Evolutionary conservation across 2,797 vertebrate species (phyloP).

Genomic region (Calcarius lapponicus): DNA sequence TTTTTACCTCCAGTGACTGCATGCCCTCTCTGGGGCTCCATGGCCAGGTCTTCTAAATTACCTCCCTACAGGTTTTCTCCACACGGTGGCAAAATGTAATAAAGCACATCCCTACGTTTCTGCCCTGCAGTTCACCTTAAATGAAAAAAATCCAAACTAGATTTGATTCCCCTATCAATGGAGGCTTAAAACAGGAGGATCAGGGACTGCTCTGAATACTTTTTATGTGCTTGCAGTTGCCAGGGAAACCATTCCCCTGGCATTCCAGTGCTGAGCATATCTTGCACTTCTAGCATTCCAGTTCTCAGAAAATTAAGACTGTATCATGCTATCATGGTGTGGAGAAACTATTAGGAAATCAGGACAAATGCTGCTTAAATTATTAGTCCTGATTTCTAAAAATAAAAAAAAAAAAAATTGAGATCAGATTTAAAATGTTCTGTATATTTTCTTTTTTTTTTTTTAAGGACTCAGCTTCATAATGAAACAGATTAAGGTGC

Average conservation of each 20-base stretch:
- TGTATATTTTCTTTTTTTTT: not conserved
- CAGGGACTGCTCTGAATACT: constrained; percentile 64
- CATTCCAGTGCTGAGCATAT: constrained; percentile 61
- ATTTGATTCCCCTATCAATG: constrained; percentile 64
- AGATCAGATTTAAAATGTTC: not conserved
- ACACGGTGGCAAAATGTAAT: constrained; percentile 18
- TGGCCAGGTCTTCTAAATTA: not conserved
- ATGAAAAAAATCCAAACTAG: constrained; percentile 18
- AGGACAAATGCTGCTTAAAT: not conserved
- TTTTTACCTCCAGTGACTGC: not conserved
- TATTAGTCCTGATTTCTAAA: not conserved
- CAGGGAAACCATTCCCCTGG: constrained; percentile 72
- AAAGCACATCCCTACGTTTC: not conserved
- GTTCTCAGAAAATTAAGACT: constrained; percentile 64
- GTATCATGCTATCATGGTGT: not conserved
- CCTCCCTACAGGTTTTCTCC: not conserved
- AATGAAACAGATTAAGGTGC: not conserved
- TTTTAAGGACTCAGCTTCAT: not conserved
- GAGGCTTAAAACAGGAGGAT: constrained; percentile 65
- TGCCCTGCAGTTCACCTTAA: constrained; percentile 58
- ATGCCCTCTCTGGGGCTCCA: too few relatives aligned
- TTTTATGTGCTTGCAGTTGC: constrained; percentile 75
- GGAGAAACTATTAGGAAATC: constrained; percentile 50
- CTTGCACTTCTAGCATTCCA: constrained; percentile 54
- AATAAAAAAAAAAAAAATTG: not conserved